These are phyloP conservation scores for Chelidonichthys spinosus DNA, from an alignment of 2,797 vertebrate species.

Conservation along the genomic window DNA sequence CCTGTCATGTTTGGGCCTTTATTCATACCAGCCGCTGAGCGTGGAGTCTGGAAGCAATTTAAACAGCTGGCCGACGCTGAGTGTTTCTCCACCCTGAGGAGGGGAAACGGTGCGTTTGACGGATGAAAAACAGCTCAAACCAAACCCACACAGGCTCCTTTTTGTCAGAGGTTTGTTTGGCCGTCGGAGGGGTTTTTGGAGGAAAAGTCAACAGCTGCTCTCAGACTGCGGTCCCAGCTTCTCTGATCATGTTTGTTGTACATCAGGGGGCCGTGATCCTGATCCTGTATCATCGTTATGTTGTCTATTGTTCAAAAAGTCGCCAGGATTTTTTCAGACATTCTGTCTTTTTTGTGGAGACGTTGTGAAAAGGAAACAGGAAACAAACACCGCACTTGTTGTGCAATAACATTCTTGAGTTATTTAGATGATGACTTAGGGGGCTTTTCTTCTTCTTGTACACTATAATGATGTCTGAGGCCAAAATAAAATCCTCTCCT, in stretches of 20 bases:
- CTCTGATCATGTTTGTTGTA: conserved; percentile 57
- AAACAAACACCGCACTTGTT: conserved; percentile 42
- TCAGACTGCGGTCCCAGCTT: conserved; percentile 39
- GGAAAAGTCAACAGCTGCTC: conserved; percentile 55
- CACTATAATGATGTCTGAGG: background rate
- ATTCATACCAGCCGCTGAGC: conserved; percentile 49
- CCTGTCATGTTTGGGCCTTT: conserved; percentile 59
- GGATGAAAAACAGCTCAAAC: conserved; percentile 63
- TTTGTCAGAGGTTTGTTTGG: conserved; percentile 56
- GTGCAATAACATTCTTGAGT: conserved; percentile 52
- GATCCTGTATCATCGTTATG: conserved; percentile 15
- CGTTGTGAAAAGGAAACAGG: conserved; percentile 21
- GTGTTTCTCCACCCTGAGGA: conserved; percentile 29
- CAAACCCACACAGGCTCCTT: conserved; percentile 47
- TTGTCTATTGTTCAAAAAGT: conserved; percentile 42
- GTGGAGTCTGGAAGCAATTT: conserved; percentile 71
- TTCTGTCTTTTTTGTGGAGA: conserved; percentile 30
- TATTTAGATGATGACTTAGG: conserved; percentile 18
- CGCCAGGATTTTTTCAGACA: conserved; percentile 30
- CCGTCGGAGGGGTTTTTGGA: conserved; percentile 24
- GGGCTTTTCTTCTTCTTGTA: background rate
- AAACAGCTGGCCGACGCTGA: conserved; percentile 61
- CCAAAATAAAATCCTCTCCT: conserved; percentile 36
- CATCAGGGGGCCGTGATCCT: conserved; percentile 19
- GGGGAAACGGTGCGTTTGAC: conserved; percentile 11